These are phyloP conservation scores for Dendropsophus ebraccatus DNA, from an alignment of 2,113 vertebrate genomes.

Conservation along the genomic window DNA sequence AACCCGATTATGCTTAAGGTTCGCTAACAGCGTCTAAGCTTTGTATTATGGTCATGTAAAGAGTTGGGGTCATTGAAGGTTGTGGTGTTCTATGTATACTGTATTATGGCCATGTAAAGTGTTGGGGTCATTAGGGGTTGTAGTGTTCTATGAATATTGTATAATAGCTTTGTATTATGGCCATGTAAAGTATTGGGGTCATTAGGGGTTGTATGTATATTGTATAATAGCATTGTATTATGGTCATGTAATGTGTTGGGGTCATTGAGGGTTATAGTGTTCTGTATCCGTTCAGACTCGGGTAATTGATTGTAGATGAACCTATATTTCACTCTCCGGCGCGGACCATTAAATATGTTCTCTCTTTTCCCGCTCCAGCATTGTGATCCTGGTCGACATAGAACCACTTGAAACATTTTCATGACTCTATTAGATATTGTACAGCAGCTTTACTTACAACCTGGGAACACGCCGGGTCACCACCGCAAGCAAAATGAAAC, in stretches of 20 bases:
- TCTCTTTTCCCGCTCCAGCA: background rate
- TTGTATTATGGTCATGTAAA: no score
- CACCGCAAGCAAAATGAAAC: constrained; percentile 15
- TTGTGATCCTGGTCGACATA: background rate
- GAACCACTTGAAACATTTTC: background rate
- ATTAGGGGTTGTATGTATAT: background rate
- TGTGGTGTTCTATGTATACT: no score
- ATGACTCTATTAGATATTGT: constrained; percentile 13
- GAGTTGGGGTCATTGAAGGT: no score
- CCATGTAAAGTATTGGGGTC: background rate
- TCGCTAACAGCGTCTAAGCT: no score
- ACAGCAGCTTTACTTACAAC: constrained; percentile 26
- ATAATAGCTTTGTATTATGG: no score
- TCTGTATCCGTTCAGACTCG: background rate
- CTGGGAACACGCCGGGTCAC: constrained; percentile 12
- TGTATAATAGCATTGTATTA: background rate
- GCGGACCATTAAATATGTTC: background rate
- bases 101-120: no score
- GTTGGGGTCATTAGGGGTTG: no score
- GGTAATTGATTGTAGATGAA: background rate
- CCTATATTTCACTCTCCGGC: background rate
- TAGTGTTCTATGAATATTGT: no score
- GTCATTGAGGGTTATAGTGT: background rate
- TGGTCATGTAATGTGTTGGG: background rate
- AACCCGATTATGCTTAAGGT: no score